phyloP scores from a whole-genome alignment of 2,888 invertebrate genomes.

The Campaea margaritaria region DNA sequence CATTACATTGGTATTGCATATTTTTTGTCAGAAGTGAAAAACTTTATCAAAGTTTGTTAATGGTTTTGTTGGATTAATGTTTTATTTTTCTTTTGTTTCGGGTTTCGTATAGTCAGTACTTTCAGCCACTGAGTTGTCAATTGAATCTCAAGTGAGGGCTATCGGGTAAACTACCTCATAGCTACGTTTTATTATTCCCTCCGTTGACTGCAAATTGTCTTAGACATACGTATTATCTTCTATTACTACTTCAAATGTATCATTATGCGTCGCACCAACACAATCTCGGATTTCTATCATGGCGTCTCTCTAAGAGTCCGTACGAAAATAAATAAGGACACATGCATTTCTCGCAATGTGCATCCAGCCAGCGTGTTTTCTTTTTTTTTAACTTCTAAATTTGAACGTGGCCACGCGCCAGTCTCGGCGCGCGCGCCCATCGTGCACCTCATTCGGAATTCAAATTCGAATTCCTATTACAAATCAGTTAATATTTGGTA shows the following conservation, averaged over 20 bases:
- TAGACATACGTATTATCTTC: slow-evolving; percentile 26
- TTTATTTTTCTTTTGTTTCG: too few relatives aligned
- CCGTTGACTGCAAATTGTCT: slow-evolving; percentile 28
- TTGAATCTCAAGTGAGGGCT: too few relatives aligned
- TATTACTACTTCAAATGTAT: slow-evolving; percentile 25
- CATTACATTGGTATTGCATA: too few relatives aligned
- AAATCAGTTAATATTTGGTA: slow-evolving; percentile 28
- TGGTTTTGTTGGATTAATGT: too few relatives aligned
- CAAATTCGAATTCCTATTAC: slow-evolving; percentile 48
- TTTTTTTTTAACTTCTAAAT: slow-evolving; percentile 79
- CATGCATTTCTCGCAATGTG: slow-evolving; percentile 80
- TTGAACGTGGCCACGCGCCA: slow-evolving; percentile 80
- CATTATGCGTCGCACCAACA: slow-evolving; percentile 24
- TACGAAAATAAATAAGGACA: slow-evolving; percentile 62
- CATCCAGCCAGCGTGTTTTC: slow-evolving; percentile 63
- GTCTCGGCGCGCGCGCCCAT: slow-evolving; percentile 68
- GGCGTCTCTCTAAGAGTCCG: slow-evolving; percentile 52
- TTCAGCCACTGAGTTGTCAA: too few relatives aligned
- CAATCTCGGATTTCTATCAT: slow-evolving; percentile 47
- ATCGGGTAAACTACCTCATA: not conserved
- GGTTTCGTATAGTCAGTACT: too few relatives aligned
- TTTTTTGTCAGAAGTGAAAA: too few relatives aligned
- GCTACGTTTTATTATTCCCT: slow-evolving; percentile 24
- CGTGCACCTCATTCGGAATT: slow-evolving; percentile 65
- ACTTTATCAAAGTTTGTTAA: too few relatives aligned